Conservation (phyloP, 1,140 invertebrate genomes). For the Drosophila repleta region DNA sequence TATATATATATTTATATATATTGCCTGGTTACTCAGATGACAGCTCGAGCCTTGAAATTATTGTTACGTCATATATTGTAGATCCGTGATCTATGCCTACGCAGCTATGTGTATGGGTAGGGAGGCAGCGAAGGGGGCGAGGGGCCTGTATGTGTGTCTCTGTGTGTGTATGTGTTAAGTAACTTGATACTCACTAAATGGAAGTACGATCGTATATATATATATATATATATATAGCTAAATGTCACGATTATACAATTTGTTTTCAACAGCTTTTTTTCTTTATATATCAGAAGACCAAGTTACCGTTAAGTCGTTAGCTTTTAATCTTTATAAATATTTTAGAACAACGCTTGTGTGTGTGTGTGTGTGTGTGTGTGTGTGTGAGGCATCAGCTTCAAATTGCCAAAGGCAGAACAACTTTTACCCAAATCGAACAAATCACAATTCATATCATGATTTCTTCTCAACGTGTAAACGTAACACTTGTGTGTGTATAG, state of each 20-base stretch:
- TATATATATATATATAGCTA: constrained; percentile 16
- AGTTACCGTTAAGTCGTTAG: constrained; percentile 79
- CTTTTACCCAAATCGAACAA: neutral
- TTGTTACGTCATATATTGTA: constrained; percentile 22
- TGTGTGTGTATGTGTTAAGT: constrained; percentile 28
- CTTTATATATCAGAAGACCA: constrained; percentile 64
- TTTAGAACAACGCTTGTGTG: constrained; percentile 57
- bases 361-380: constrained; percentile 31
- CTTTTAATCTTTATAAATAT: constrained; percentile 65
- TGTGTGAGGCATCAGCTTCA: neutral
- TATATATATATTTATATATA: constrained; percentile 2
- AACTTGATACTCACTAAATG: constrained; percentile 39
- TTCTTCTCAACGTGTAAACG: neutral
- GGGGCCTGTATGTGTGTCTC: neutral
- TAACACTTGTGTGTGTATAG: constrained; percentile 2
- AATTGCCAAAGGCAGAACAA: neutral
- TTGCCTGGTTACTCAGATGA: constrained; percentile 14
- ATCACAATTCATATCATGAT: neutral
- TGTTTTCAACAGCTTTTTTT: constrained; percentile 51
- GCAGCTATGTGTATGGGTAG: constrained; percentile 29
- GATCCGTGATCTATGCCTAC: constrained; percentile 24
- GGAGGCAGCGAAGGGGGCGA: neutral
- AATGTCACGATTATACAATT: constrained; percentile 58
- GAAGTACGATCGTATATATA: constrained; percentile 12
- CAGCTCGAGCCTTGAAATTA: constrained; percentile 32